A percentile compares a stretch with the other conserved stretches of the same genome.
phyloP scores from a whole-genome alignment of 2,888 invertebrate species.

The Schizaphis graminum region DNA sequence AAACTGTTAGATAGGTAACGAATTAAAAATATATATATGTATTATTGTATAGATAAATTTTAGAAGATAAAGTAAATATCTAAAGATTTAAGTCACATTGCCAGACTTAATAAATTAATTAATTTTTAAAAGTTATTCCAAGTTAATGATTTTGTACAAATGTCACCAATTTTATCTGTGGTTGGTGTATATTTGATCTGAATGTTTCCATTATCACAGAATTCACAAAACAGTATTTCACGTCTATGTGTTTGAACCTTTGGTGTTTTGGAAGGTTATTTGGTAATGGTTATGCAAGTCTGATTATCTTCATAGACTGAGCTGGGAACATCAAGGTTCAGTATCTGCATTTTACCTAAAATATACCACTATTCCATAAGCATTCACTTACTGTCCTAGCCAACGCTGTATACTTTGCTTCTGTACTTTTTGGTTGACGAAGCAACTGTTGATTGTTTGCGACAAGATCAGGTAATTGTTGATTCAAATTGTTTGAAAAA shows the following conservation, averaged over 20 bases:
- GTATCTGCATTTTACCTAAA: slow-evolving; percentile 67
- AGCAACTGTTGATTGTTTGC: not conserved
- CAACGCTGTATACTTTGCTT: slow-evolving; percentile 69
- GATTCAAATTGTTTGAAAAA: too few species aligned
- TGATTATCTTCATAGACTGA: slow-evolving; percentile 68
- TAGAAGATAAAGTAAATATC: too few species aligned
- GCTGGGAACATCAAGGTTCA: slow-evolving; percentile 58
- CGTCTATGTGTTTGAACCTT: slow-evolving; percentile 68
- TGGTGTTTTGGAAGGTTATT: slow-evolving; percentile 68
- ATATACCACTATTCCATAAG: slow-evolving; percentile 68
- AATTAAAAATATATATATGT: too few species aligned
- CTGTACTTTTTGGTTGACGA: slow-evolving; percentile 67
- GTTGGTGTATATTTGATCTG: slow-evolving; percentile 52
- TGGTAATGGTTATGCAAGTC: slow-evolving; percentile 68
- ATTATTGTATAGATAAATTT: too few species aligned
- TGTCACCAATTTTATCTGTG: slow-evolving; percentile 67
- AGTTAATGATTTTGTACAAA: slow-evolving; percentile 68
- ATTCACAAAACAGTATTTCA: slow-evolving; percentile 67
- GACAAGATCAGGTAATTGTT: too few species aligned
- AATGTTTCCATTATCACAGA: slow-evolving; percentile 7
- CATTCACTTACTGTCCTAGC: slow-evolving; percentile 68
- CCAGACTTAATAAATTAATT: not conserved
- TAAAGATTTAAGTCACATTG: not conserved
- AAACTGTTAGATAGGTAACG: too few species aligned
- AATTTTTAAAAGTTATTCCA: not conserved